These are phyloP conservation scores for Epirrita christyi DNA, from an alignment of 2,888 invertebrate genomes.

Conservation along the genomic window DNA sequence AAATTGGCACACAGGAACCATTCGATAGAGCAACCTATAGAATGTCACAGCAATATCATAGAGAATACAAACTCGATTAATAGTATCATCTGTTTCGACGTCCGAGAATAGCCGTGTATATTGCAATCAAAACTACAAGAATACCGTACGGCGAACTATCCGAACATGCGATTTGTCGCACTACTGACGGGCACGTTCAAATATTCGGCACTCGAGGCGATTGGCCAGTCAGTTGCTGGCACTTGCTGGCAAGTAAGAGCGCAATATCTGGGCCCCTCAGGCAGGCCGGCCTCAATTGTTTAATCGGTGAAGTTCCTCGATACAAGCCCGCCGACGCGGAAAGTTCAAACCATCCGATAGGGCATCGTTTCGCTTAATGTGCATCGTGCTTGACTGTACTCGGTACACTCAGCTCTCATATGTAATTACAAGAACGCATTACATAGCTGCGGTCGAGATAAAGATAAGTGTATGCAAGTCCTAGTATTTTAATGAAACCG, in stretches of 20 bases:
- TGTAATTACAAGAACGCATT: slow-evolving; percentile 54
- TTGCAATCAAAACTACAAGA: slow-evolving; percentile 30
- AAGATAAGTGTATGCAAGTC: slow-evolving; percentile 41
- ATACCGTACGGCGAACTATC: slow-evolving; percentile 23
- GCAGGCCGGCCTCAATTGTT: slow-evolving; percentile 61
- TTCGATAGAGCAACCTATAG: slow-evolving; percentile 9
- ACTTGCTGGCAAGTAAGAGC: slow-evolving; percentile 38
- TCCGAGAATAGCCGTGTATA: slow-evolving; percentile 24
- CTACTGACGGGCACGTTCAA: slow-evolving; percentile 18
- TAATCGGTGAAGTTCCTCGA: slow-evolving; percentile 73
- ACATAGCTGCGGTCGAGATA: slow-evolving; percentile 45
- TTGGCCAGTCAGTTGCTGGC: slow-evolving; percentile 22
- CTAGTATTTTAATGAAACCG: slow-evolving; percentile 26
- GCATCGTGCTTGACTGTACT: slow-evolving; percentile 47
- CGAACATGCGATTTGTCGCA: slow-evolving; percentile 33
- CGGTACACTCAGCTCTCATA: slow-evolving; percentile 47
- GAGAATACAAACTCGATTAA: slow-evolving; percentile 21
- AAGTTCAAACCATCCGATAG: slow-evolving; percentile 67
- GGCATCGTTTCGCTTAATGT: slow-evolving; percentile 66
- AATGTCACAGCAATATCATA: slow-evolving; percentile 21
- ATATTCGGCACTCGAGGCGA: slow-evolving; percentile 30
- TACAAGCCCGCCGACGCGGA: slow-evolving; percentile 65
- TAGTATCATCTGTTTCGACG: slow-evolving; percentile 21
- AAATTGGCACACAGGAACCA: slow-evolving; percentile 13
- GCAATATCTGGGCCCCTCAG: slow-evolving; percentile 58